Base-by-base conservation (phyloP, 2,113 vertebrate genomes). In the Reinhardtius hippoglossoides region DNA sequence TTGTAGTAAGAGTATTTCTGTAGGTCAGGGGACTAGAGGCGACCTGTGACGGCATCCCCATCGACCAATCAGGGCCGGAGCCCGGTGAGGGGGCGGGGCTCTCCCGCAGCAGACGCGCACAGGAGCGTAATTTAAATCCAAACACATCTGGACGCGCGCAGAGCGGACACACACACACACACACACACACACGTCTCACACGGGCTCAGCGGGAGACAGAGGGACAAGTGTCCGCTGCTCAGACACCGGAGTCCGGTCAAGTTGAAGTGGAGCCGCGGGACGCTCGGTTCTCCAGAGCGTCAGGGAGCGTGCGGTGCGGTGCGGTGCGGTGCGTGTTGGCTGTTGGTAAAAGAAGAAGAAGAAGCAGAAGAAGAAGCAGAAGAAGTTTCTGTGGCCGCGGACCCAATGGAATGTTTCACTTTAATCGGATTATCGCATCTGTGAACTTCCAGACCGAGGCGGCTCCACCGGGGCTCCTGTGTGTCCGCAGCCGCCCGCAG, bases 81-180 rank as follows among this genome's bases (percentile, higher is more conserved):
- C 85, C 91, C 90, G 85, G 75, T n/a, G 15, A 81, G 27, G 83
- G 92, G 92, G 93, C 83, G 81, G 80, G 60, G 85, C 86, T 15
- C 64, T 77, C 55, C 80, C 81, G 71, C 71, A 87, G 92, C 89
- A 94, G 87, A 92, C 86, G 94, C 87, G 93, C 95, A 95, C 93
- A 23, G 89, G 95, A 96, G 96, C 95, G 95, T 92, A 93, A 96
- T 96, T 96, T 95, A 95, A 96, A 97, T 92, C 93, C 89, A 88
- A 85, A 78, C 71, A 78, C 40, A 74, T 58, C 9, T 3, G 77
- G 78, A 79, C 35, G 66, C 73, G 83, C 69, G 70, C 71, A 0
- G 83, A 81, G 85, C 23, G 44, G 48, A 21, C 52, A 67, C 4
- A 9, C 44, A 18, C 56, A 23, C 27, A 42, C 35, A 59, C 50